These are phyloP conservation scores for Allygus modestus DNA, from an alignment of 2,888 invertebrate genomes.

Conservation along the genomic window DNA sequence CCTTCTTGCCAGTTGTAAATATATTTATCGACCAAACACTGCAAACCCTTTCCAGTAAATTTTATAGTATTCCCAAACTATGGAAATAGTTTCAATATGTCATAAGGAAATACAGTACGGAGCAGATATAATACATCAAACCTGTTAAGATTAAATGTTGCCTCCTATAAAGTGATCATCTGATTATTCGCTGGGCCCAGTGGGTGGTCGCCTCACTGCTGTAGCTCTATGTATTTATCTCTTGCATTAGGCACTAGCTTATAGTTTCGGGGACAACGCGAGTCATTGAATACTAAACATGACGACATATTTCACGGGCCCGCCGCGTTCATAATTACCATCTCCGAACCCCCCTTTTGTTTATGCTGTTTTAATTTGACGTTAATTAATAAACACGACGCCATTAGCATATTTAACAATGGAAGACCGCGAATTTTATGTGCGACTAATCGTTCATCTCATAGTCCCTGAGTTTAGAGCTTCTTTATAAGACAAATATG, in stretches of 20 bases:
- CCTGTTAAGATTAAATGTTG: too few relatives aligned
- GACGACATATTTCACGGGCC: neutral
- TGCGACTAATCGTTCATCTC: neutral
- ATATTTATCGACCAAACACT: too few relatives aligned
- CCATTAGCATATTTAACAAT: slow-evolving; percentile 33
- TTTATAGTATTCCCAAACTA: too few relatives aligned
- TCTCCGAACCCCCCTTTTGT: neutral
- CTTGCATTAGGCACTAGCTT: neutral
- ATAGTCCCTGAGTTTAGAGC: neutral
- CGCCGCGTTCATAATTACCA: neutral
- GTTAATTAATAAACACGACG: slow-evolving; percentile 38
- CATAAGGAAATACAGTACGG: too few relatives aligned
- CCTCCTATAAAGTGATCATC: too few relatives aligned
- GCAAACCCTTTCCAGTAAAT: too few relatives aligned
- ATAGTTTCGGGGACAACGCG: slow-evolving; percentile 27
- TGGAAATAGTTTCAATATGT: too few relatives aligned
- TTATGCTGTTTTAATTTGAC: slow-evolving; percentile 52
- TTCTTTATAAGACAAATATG: neutral
- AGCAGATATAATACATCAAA: too few relatives aligned
- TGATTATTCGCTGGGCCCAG: too few relatives aligned
- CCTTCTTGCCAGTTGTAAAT: too few relatives aligned
- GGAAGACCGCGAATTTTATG: slow-evolving; percentile 17
- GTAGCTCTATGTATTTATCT: neutral
- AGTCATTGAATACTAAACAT: slow-evolving; percentile 40
- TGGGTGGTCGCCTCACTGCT: neutral